phyloP scores from a whole-genome alignment of 2,113 vertebrate genomes.

The Cyprinodon brontotheroides region DNA sequence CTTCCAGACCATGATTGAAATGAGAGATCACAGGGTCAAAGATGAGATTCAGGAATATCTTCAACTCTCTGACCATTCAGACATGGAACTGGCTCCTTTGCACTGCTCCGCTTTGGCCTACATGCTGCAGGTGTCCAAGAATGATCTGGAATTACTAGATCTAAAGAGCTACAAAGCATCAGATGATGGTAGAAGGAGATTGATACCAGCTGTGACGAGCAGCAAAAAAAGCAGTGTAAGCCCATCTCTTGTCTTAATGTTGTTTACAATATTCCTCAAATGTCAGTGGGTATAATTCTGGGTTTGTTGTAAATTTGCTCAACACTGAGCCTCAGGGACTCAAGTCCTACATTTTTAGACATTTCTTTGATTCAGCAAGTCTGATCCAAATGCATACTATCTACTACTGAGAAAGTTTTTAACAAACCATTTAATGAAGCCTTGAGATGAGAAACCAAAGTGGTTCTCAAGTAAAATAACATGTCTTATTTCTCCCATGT shows the following conservation, averaged over 20 bases:
- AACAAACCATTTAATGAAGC: no score
- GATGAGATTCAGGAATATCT: conserved; percentile 62
- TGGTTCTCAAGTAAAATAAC: no score
- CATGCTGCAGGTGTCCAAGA: conserved; percentile 53
- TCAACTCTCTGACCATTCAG: not conserved
- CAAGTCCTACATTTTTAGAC: no score
- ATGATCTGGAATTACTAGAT: conserved; percentile 45
- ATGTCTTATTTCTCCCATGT: no score
- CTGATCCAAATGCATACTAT: no score
- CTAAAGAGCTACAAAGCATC: conserved; percentile 60
- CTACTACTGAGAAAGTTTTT: no score
- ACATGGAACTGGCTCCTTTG: conserved; percentile 14
- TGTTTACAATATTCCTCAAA: no score
- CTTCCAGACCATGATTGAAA: conserved; percentile 63
- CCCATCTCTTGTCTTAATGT: not conserved
- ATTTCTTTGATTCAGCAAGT: no score
- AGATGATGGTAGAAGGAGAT: conserved; percentile 47
- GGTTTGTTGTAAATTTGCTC: no score
- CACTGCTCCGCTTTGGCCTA: conserved; percentile 69
- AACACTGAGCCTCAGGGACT: no score
- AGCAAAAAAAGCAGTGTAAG: conserved; percentile 64
- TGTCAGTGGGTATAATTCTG: no score
- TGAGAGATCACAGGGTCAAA: conserved; percentile 66
- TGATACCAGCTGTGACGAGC: conserved; percentile 67
- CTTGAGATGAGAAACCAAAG: no score